Evolutionary conservation across 2,797 vertebrate species (phyloP), one percentile per base, ranked within the genome.

Genomic region (Sorex maritimensis): DNA sequence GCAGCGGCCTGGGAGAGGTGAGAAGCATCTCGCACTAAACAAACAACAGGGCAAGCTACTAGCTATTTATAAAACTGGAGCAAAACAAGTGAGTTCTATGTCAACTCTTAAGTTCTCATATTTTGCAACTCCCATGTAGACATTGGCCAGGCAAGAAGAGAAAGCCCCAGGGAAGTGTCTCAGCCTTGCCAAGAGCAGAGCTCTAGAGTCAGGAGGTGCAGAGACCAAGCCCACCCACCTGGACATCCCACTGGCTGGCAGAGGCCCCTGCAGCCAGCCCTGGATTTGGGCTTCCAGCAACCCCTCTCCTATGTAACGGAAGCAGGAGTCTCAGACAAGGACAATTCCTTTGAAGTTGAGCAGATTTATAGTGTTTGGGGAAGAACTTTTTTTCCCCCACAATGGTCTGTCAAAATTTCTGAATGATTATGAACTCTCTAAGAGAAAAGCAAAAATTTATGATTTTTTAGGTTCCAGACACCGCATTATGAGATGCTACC

Each of bases 401-500:
- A 69, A 87, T 73, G n/a, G 11, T 26, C 68, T 78, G 19, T 91
- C 61, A 65, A 7, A 24, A 80, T 92, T 88, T 79, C 68, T 91
- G 58, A 69, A 73, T 81, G 34, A 72, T 75, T 63, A 15, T 72
- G 38, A 23, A 34, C 34, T 80, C 78, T 77, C 44, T 61, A 83
- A 94, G 78, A 58, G 24, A 55, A 73, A 69, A 85, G 84, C 6
- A 21, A 85, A 94, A 75, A 38, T 88, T 7, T 81, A 91, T 80
- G 88, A 30, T 93, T 88, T 86, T 55, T 44, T 68, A 89, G 55
- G 34, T 90, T 86, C 68, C 6, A 84, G 82, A 21, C 28, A 81
- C 38, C 21, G 21, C 80, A 52, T 65, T 90, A 90, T 52, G 75
- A 79, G n/a, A 14, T 91, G 44, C 81, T 69, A 78, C 73, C 34